phyloP scores from a whole-genome alignment of 92 coral and sea anemone species.

The Porites lobata region DNA sequence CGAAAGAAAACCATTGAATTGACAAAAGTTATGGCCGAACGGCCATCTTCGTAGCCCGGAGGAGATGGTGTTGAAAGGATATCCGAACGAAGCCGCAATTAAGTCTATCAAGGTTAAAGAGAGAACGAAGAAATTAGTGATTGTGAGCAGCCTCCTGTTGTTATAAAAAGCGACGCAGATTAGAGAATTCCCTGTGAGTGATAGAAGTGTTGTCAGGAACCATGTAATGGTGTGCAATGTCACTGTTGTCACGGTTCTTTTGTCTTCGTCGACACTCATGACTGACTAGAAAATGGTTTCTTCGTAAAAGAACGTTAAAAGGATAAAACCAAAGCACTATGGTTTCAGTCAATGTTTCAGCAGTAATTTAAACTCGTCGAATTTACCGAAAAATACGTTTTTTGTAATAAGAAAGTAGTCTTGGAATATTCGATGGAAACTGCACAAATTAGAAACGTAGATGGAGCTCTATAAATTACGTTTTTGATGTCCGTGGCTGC shows the following conservation, averaged over 20 bases:
- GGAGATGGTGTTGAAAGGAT: background rate
- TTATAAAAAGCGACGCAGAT: background rate
- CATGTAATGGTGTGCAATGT: background rate
- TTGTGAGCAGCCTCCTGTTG: background rate
- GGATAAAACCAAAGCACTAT: no score
- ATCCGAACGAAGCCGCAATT: background rate
- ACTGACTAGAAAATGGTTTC: background rate
- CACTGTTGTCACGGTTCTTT: background rate
- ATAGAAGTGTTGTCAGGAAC: background rate
- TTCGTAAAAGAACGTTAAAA: no score
- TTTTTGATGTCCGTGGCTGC: no score
- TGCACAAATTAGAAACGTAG: no score
- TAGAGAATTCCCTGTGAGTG: background rate
- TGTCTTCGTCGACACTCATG: background rate
- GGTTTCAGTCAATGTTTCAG: no score
- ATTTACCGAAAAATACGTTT: no score
- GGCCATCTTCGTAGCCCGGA: background rate
- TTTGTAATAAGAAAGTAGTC: no score
- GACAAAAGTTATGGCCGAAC: conserved; percentile 2
- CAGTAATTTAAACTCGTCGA: no score
- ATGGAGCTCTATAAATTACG: no score
- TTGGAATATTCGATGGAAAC: no score
- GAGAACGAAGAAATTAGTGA: background rate
- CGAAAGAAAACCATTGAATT: background rate
- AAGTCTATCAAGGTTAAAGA: background rate